These are phyloP conservation scores for Petaurus breviceps DNA, from an alignment of 2,113 vertebrate genomes.

Conservation along the genomic window DNA sequence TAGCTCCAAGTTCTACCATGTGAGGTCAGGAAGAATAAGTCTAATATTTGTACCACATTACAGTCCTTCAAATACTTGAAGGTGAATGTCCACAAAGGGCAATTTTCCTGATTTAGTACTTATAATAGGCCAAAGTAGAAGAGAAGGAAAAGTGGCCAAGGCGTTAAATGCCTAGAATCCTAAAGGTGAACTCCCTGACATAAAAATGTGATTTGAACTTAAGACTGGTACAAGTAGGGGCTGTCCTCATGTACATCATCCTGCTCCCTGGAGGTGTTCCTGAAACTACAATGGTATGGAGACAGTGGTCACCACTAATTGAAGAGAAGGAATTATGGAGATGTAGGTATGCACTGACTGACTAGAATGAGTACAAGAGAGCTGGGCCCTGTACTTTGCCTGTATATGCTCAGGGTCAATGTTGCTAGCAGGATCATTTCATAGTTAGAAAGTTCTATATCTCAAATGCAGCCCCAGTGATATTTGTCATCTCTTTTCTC, in stretches of 20 bases:
- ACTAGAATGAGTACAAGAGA: not conserved
- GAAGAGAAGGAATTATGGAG: not conserved
- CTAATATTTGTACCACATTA: not conserved
- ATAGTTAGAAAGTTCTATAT: not conserved
- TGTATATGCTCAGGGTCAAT: not conserved
- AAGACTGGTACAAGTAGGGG: not conserved
- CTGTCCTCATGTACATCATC: not conserved
- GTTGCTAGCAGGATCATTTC: not conserved
- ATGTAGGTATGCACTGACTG: not conserved
- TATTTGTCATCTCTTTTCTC: not conserved
- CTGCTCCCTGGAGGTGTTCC: not conserved
- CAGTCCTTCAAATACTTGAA: not conserved
- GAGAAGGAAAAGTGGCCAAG: not conserved
- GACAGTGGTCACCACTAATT: not conserved
- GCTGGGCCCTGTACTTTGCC: not conserved
- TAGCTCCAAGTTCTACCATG: not conserved
- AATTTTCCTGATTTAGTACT: not conserved
- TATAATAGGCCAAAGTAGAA: not conserved
- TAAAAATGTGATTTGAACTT: not conserved
- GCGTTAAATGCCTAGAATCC: not conserved
- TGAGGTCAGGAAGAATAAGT: not conserved
- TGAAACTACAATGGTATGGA: not conserved
- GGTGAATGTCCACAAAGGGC: not conserved
- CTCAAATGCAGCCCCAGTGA: not conserved
- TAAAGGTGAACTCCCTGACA: not conserved